Conservation (phyloP, 2,797 vertebrate species). For the Phoebastria nigripes region DNA sequence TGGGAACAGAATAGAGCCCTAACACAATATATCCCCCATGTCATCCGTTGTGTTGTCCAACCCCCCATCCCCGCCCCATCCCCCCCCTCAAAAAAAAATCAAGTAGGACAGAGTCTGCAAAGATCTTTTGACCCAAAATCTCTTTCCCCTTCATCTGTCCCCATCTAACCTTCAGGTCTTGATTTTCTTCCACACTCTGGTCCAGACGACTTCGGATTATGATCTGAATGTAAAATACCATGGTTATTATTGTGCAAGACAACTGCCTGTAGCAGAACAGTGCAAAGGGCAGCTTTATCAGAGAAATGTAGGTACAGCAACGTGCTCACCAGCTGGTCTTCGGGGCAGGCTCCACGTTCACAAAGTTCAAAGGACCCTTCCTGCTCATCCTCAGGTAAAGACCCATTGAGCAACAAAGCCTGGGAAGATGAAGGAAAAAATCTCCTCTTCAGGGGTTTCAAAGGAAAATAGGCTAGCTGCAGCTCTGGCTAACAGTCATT, state of each 20-base stretch:
- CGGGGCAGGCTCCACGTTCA: conserved; percentile 80
- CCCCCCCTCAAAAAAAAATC: rapidly evolving
- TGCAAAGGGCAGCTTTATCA: background rate
- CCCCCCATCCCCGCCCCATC: rapidly evolving
- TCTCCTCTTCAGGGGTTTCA: background rate
- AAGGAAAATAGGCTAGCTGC: background rate
- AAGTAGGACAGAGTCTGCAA: background rate
- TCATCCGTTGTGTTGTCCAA: background rate
- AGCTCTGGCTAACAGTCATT: background rate
- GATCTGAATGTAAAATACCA: conserved; percentile 76
- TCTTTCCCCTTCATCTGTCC: background rate
- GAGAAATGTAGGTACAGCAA: background rate
- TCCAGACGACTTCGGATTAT: conserved; percentile 91
- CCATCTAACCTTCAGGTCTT: conserved; percentile 87
- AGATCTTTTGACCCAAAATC: background rate
- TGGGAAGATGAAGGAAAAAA: conserved; percentile 47
- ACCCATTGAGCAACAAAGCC: conserved; percentile 91
- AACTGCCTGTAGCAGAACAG: background rate
- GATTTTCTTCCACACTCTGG: conserved; percentile 93
- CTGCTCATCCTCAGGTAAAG: conserved; percentile 91
- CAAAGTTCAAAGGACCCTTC: conserved; percentile 81
- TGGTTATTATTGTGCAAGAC: background rate
- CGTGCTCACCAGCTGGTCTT: conserved; percentile 89
- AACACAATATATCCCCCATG: background rate
- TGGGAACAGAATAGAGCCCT: background rate